A percentile compares a stretch with the other conserved stretches of the same genome.
These are phyloP conservation scores for Nematostella vectensis DNA, from an alignment of 92 coral and sea anemone genomes.

Conservation along the genomic window DNA sequence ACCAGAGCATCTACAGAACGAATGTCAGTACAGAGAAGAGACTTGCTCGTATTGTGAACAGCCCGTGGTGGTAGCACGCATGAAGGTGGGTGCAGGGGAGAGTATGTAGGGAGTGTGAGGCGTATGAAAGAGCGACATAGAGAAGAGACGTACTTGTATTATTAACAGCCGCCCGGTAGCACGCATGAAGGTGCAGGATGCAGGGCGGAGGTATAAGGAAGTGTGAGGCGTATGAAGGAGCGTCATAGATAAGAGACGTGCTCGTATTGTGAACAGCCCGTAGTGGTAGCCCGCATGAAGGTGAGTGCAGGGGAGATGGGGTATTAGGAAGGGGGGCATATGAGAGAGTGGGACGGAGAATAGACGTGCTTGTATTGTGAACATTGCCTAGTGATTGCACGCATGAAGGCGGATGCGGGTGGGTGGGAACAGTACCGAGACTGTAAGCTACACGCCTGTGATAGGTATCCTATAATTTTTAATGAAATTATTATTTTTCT, in stretches of 20 bases:
- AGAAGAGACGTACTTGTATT: background rate
- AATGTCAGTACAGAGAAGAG: constrained; percentile 17
- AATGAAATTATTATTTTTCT: too few relatives aligned
- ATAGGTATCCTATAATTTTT: too few relatives aligned
- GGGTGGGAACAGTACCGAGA: too few relatives aligned
- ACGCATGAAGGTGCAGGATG: background rate
- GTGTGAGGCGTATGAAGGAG: too few relatives aligned
- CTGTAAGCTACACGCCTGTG: too few relatives aligned
- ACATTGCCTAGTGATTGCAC: background rate
- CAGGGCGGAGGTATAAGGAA: too few relatives aligned
- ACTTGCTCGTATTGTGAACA: constrained; percentile 18
- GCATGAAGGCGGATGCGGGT: background rate
- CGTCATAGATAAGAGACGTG: constrained; percentile 16
- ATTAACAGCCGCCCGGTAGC: background rate
- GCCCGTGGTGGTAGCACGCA: constrained; percentile 4
- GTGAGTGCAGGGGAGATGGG: constrained; percentile 1
- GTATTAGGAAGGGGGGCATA: too few relatives aligned
- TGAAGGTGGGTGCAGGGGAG: constrained; percentile 8
- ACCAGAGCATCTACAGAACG: constrained; percentile 16
- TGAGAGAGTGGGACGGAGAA: too few relatives aligned
- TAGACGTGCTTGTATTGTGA: background rate
- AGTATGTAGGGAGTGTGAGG: too few relatives aligned
- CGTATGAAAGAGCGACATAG: too few relatives aligned
- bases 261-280: constrained; percentile 15
- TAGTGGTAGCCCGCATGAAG: constrained; percentile 8